Percentiles rank a stretch among this genome's conserved stretches.
Conservation (phyloP, 2,888 invertebrate species). For the Dryococelus australis region DNA sequence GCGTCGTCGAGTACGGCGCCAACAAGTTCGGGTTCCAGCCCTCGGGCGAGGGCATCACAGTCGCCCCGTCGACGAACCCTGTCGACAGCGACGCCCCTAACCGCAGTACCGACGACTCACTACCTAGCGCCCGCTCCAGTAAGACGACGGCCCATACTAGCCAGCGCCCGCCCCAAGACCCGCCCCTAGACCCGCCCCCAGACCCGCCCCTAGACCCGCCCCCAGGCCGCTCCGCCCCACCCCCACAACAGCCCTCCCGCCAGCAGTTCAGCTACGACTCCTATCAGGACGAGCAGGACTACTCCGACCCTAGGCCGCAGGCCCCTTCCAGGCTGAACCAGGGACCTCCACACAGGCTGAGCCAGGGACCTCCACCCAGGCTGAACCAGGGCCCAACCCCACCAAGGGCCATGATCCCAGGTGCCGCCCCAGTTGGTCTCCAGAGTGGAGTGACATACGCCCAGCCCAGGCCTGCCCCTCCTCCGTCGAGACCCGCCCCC, state of each 20-base stretch:
- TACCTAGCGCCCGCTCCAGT: conserved; percentile 39
- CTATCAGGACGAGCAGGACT: conserved; percentile 43
- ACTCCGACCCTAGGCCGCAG: conserved; percentile 47
- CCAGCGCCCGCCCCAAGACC: conserved; percentile 36
- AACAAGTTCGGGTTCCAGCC: conserved; percentile 89
- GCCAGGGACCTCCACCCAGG: conserved; percentile 45
- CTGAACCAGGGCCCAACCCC: conserved; percentile 52
- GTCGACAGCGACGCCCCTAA: conserved; percentile 58
- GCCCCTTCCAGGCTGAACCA: conserved; percentile 25
- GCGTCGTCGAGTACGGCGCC: conserved; percentile 88
- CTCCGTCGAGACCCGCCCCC: conserved; percentile 38
- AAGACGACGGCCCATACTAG: conserved; percentile 50
- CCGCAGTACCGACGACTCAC: conserved; percentile 28
- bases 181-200: conserved; percentile 50
- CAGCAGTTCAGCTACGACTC: conserved; percentile 40
- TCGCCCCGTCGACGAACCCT: conserved; percentile 63
- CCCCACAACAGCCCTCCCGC: conserved; percentile 39
- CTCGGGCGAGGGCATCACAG: conserved; percentile 85
- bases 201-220: conserved; percentile 44
- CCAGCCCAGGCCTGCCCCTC: conserved; percentile 47
- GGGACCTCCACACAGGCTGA: too few relatives aligned
- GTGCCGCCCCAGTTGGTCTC: conserved; percentile 53
- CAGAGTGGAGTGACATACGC: conserved; percentile 47
- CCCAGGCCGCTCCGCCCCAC: conserved; percentile 52
- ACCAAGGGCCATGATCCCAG: conserved; percentile 47